These are phyloP conservation scores for Ectemnius lituratus DNA, from an alignment of 2,888 invertebrate species.

Conservation along the genomic window DNA sequence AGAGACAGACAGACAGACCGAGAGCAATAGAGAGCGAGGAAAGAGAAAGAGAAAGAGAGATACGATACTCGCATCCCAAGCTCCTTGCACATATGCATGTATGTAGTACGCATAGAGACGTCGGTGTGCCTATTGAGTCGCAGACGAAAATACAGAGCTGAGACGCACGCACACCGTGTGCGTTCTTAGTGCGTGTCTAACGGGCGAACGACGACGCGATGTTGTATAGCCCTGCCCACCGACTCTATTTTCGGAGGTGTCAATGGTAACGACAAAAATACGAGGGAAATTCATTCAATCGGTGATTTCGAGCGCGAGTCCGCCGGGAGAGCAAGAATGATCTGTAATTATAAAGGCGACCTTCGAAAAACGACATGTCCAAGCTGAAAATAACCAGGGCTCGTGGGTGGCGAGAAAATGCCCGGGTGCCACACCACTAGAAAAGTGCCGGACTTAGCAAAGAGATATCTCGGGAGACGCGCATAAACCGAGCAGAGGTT, in stretches of 20 bases:
- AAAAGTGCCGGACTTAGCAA: conserved; percentile 28
- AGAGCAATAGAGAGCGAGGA: too few species aligned
- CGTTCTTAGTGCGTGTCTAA: too few species aligned
- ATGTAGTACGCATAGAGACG: too few species aligned
- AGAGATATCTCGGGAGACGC: conserved; percentile 13
- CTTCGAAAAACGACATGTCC: conserved; percentile 39
- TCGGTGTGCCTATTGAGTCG: not conserved
- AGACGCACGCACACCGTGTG: too few species aligned
- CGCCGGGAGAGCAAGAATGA: conserved; percentile 30
- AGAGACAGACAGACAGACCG: too few species aligned
- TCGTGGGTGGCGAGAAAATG: conserved; percentile 46
- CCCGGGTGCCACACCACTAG: conserved; percentile 15
- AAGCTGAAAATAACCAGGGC: conserved; percentile 47
- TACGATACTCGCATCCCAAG: too few species aligned
- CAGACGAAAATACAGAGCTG: conserved; percentile 1
- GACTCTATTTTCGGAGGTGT: conserved; percentile 23
- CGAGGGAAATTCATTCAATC: conserved; percentile 46
- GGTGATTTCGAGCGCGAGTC: conserved; percentile 17
- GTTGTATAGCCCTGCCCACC: too few species aligned
- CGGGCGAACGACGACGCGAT: too few species aligned
- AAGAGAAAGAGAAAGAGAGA: too few species aligned
- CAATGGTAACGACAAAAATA: conserved; percentile 40
- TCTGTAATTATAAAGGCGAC: conserved; percentile 52
- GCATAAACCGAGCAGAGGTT: conserved; percentile 2
- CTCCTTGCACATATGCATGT: too few species aligned